phyloP scores from a whole-genome alignment of 1,140 invertebrate species.

The Diuraphis noxia region DNA sequence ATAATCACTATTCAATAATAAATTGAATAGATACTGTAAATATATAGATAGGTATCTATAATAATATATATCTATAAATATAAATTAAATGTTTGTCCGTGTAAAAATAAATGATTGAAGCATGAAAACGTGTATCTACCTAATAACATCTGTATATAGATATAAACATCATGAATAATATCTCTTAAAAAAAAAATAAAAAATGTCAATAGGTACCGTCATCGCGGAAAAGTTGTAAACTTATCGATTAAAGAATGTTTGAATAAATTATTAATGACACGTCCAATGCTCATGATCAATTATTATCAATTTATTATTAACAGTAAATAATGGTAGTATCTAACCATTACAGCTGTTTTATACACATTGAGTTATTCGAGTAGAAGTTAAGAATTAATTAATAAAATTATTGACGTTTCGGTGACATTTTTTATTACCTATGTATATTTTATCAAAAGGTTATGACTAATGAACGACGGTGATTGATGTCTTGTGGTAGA shows the following conservation, averaged over 20 bases:
- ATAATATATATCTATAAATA: not conserved
- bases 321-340: not conserved
- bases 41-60: too few species aligned
- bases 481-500: not conserved
- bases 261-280: not conserved
- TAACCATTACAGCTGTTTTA: not conserved
- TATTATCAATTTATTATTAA: constrained; percentile 3
- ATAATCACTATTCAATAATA: too few species aligned
- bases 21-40: too few species aligned
- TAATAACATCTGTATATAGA: not conserved
- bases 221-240: not conserved
- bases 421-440: not conserved
- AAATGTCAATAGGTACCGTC: not conserved
- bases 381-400: not conserved
- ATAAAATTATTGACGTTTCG: constrained; percentile 4
- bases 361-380: not conserved
- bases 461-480: not conserved
- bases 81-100: not conserved
- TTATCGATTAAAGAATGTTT: constrained; percentile 2
- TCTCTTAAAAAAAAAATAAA: not conserved
- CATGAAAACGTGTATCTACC: not conserved
- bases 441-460: not conserved
- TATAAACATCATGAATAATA: not conserved
- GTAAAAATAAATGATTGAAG: not conserved
- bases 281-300: not conserved